phyloP scores from a whole-genome alignment of 2,888 invertebrate genomes.

The Isoperla grammatica region DNA sequence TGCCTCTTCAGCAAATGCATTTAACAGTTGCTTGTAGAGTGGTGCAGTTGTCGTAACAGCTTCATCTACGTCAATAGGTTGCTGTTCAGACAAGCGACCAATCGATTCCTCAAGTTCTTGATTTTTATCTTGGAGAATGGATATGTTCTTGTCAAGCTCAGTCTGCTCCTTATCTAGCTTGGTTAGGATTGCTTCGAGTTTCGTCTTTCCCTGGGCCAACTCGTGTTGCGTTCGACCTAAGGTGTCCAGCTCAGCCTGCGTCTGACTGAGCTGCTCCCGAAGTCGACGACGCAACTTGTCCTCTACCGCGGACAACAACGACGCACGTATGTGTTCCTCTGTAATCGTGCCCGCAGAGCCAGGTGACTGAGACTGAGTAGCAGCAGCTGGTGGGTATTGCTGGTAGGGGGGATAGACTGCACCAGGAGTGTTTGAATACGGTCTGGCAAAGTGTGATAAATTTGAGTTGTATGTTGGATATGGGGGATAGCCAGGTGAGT shows the following conservation, averaged over 20 bases:
- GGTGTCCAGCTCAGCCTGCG: constrained; percentile 88
- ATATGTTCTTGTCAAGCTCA: constrained; percentile 79
- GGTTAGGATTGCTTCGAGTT: constrained; percentile 71
- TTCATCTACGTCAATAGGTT: constrained; percentile 88
- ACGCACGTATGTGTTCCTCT: constrained; percentile 91
- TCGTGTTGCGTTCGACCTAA: constrained; percentile 82
- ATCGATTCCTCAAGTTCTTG: constrained; percentile 78
- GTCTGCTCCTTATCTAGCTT: constrained; percentile 70
- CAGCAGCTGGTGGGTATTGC: background rate
- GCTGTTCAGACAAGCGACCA: constrained; percentile 67
- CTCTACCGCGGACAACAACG: constrained; percentile 89
- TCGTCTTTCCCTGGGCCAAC: constrained; percentile 73
- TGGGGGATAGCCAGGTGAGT: constrained; percentile 34
- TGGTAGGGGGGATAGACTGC: constrained; percentile 31
- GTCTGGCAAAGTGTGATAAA: constrained; percentile 44
- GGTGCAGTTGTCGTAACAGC: constrained; percentile 96
- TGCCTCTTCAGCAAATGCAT: constrained; percentile 95
- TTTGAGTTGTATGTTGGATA: constrained; percentile 46
- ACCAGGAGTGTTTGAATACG: constrained; percentile 19
- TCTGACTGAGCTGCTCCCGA: constrained; percentile 84
- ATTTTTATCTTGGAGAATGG: constrained; percentile 78
- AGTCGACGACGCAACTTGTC: constrained; percentile 85
- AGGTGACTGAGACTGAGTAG: constrained; percentile 31
- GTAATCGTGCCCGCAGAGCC: constrained; percentile 75
- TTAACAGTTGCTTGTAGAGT: constrained; percentile 87